phyloP scores from a whole-genome alignment of 2,113 vertebrate genomes.

The pig (Sus scrofa) region T2T-Sscrofa CM000812.6:158512001-158512500 shows the following conservation, averaged over 20 bases:
- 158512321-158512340: accelerated
- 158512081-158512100: accelerated
- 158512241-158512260: not conserved
- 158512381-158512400: accelerated
- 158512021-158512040: accelerated
- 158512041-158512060: accelerated
- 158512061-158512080: no score
- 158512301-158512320: accelerated
- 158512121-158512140: not conserved
- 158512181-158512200: not conserved
- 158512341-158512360: accelerated
- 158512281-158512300: no score
- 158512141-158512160: not conserved
- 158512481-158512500: not conserved
- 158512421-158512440: not conserved
- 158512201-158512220: not conserved
- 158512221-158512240: not conserved
- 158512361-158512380: not conserved
- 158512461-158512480: no score
- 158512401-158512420: accelerated
- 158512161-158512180: not conserved
- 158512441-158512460: not conserved
- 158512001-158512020: not conserved
- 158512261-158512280: not conserved
- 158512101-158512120: accelerated